These are phyloP conservation scores for Drosophila chauvacae DNA, from an alignment of 1,140 invertebrate species.

Conservation along the genomic window DNA sequence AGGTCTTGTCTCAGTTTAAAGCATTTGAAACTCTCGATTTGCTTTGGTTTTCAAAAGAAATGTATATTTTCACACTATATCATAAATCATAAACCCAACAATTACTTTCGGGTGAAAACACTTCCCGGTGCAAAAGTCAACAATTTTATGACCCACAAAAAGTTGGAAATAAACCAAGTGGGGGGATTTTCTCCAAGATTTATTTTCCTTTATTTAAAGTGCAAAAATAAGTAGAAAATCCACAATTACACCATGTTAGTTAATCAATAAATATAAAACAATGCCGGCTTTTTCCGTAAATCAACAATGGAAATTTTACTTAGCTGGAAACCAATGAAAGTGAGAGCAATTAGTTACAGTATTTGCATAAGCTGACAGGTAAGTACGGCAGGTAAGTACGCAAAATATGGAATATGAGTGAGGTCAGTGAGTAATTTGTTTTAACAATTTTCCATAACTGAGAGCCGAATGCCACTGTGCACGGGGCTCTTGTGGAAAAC, in stretches of 20 bases:
- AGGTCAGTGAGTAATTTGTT: background rate
- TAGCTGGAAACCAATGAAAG: background rate
- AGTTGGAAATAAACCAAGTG: conserved; percentile 4
- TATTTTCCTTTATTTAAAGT: background rate
- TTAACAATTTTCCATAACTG: background rate
- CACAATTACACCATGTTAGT: background rate
- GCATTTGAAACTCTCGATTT: background rate
- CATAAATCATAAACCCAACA: conserved; percentile 4
- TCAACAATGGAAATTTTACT: conserved; percentile 13
- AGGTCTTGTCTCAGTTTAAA: background rate
- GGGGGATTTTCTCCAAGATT: too few species aligned
- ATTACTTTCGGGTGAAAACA: conserved; percentile 8
- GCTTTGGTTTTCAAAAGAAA: background rate
- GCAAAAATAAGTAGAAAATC: background rate
- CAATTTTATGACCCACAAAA: conserved; percentile 2
- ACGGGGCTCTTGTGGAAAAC: conserved; percentile 1
- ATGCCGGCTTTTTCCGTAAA: conserved; percentile 7
- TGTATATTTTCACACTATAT: background rate
- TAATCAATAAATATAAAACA: conserved; percentile 9
- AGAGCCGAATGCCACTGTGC: conserved; percentile 23
- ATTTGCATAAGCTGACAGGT: conserved; percentile 2
- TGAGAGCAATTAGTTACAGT: background rate
- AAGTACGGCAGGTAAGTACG: background rate
- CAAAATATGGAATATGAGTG: background rate
- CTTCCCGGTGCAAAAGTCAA: conserved; percentile 13